phyloP scores from a whole-genome alignment of 2,113 vertebrate genomes.

The Vulpes lagopus region DNA sequence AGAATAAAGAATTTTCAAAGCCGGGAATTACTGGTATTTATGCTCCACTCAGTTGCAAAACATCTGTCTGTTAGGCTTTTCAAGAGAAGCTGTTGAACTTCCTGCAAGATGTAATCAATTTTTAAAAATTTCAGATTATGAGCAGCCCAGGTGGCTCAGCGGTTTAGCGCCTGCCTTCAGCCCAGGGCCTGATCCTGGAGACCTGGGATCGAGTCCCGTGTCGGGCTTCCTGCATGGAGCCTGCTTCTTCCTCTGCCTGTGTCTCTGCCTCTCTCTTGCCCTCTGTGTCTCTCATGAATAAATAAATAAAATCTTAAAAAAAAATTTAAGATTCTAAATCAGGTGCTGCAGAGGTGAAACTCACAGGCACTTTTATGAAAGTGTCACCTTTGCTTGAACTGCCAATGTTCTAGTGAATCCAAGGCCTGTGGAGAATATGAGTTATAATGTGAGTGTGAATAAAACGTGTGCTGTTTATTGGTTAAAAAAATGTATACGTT shows the following conservation, averaged over 20 bases:
- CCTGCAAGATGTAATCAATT: conserved; percentile 47
- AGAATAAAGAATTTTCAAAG: conserved; percentile 61
- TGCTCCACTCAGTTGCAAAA: conserved; percentile 60
- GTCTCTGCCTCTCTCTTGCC: no score
- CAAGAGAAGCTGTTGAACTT: conserved; percentile 17
- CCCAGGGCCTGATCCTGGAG: no score
- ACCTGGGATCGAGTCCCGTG: no score
- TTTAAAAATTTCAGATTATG: no score
- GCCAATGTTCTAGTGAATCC: background rate
- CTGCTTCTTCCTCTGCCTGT: no score
- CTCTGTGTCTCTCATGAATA: no score
- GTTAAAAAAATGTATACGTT: background rate
- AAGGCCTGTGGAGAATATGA: background rate
- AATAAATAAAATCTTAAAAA: background rate
- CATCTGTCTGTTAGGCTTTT: conserved; percentile 62
- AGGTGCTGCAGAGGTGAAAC: conserved; percentile 19
- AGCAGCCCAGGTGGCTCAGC: no score
- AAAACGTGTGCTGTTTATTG: background rate
- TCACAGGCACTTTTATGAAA: background rate
- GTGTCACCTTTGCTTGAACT: background rate
- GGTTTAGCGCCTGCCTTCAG: no score
- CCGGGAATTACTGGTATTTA: conserved; percentile 48
- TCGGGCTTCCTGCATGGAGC: no score
- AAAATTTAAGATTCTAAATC: background rate
- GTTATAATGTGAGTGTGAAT: background rate